Conservation (phyloP, 2,797 vertebrate genomes). For the Ficedula albicollis region DNA sequence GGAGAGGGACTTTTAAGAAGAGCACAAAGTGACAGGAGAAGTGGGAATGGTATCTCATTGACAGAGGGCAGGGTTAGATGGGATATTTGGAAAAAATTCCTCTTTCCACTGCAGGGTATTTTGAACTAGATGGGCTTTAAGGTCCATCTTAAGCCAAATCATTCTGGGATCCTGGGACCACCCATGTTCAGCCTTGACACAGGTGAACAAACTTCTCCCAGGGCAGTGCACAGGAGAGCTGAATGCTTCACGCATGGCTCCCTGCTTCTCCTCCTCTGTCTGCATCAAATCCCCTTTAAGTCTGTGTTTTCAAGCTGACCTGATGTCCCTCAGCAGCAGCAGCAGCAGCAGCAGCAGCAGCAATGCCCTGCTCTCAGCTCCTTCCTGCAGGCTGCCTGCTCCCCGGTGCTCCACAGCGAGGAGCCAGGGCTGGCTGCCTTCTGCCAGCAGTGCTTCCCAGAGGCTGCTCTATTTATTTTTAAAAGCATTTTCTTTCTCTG, state of each 20-base stretch:
- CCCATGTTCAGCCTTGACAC: rapidly evolving
- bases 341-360: no score
- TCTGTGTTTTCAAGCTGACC: not conserved
- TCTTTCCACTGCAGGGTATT: not conserved
- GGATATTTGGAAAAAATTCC: not conserved
- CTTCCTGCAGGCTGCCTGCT: not conserved
- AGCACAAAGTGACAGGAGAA: not conserved
- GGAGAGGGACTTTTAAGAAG: not conserved
- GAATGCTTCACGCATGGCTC: not conserved
- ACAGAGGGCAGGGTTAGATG: not conserved
- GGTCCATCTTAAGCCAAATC: not conserved
- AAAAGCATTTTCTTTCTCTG: not conserved
- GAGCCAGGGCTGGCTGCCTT: not conserved
- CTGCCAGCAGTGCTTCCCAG: not conserved
- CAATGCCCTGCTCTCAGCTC: not conserved
- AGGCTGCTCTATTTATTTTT: not conserved
- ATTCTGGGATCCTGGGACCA: not conserved
- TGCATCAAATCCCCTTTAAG: not conserved
- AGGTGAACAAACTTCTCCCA: rapidly evolving
- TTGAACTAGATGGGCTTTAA: not conserved
- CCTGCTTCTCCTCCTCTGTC: not conserved
- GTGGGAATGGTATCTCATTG: not conserved
- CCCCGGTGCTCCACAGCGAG: rapidly evolving
- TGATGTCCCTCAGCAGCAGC: not conserved
- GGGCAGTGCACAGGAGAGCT: not conserved